phyloP scores from a whole-genome alignment of 1,140 invertebrate species.

The Himalopsyche phryganea region DNA sequence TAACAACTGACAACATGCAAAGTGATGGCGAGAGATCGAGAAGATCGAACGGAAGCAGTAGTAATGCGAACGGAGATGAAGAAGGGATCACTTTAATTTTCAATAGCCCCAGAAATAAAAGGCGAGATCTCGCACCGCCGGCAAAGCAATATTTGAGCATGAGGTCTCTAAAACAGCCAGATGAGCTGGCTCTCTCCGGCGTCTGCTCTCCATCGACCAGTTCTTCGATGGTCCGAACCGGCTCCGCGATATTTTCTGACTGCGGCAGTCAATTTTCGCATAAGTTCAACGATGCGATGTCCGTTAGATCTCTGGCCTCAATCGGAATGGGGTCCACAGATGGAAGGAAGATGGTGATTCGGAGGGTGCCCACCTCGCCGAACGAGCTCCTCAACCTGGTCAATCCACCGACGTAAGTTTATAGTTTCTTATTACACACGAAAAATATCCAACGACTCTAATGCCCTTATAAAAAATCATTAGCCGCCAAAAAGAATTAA shows the following conservation, averaged over 20 bases:
- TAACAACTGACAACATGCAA: constrained; percentile 40
- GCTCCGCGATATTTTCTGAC: constrained; percentile 49
- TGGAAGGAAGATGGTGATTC: constrained; percentile 77
- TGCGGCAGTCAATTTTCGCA: constrained; percentile 38
- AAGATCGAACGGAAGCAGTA: constrained; percentile 44
- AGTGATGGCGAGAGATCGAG: constrained; percentile 49
- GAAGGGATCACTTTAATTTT: constrained; percentile 39
- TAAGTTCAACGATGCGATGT: constrained; percentile 58
- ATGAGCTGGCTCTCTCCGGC: constrained; percentile 35
- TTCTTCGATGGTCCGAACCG: constrained; percentile 27
- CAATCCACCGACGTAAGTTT: constrained; percentile 71
- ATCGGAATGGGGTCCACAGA: constrained; percentile 83
- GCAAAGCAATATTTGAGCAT: constrained; percentile 31
- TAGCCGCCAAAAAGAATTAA: too few species aligned
- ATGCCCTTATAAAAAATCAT: too few species aligned
- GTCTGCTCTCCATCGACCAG: constrained; percentile 39
- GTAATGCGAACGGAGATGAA: constrained; percentile 40
- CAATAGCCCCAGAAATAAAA: constrained; percentile 23
- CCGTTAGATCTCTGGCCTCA: constrained; percentile 71
- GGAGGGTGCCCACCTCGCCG: constrained; percentile 75
- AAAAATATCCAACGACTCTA: too few species aligned
- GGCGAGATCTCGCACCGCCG: constrained; percentile 7
- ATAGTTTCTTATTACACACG: not conserved
- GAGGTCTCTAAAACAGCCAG: constrained; percentile 36
- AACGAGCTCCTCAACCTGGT: constrained; percentile 78